Percentiles rank a stretch among this genome's conserved stretches.
phyloP scores from a whole-genome alignment of 2,113 vertebrate genomes.

The Mugil cephalus region DNA sequence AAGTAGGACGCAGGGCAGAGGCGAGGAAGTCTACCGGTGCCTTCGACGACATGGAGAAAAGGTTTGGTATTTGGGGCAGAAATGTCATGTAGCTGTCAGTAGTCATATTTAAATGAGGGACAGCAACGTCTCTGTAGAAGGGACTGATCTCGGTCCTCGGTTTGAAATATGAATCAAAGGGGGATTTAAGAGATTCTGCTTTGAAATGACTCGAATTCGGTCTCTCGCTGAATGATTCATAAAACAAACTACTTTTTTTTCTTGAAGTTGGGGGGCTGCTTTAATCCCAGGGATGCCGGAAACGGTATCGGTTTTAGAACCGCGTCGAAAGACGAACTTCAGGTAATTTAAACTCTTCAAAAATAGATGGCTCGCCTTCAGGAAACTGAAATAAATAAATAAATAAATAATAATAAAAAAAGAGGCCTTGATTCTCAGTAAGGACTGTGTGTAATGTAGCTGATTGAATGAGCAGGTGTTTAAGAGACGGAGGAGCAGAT shows the following conservation, averaged over 20 bases:
- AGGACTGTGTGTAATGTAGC: slow-evolving; percentile 18
- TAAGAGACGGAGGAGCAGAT: slow-evolving; percentile 45
- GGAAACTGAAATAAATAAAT: slow-evolving; percentile 40
- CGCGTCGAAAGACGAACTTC: slow-evolving; percentile 61
- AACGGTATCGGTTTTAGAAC: slow-evolving; percentile 32
- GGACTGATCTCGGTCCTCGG: slow-evolving; percentile 28
- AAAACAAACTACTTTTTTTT: slow-evolving; percentile 51
- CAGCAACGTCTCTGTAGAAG: slow-evolving; percentile 39
- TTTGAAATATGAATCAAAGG: slow-evolving; percentile 65
- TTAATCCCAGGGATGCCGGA: slow-evolving; percentile 24
- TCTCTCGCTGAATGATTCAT: slow-evolving; percentile 53
- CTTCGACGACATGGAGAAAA: slow-evolving; percentile 11
- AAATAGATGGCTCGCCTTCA: slow-evolving; percentile 63
- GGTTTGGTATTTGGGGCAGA: slow-evolving; percentile 41
- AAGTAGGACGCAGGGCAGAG: slow-evolving; percentile 53
- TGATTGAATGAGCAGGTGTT: slow-evolving; percentile 62
- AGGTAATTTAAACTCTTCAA: slow-evolving; percentile 47
- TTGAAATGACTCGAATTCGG: slow-evolving; percentile 41
- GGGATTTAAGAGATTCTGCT: slow-evolving; percentile 29
- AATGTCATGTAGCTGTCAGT: slow-evolving; percentile 51
- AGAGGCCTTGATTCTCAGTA: slow-evolving; percentile 24
- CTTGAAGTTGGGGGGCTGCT: slow-evolving; percentile 29
- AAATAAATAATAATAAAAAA: not conserved
- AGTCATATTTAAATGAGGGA: slow-evolving; percentile 41
- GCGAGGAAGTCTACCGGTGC: slow-evolving; percentile 40